Conservation (phyloP, 2,888 invertebrate genomes). For the Proisotoma minuta region DNA sequence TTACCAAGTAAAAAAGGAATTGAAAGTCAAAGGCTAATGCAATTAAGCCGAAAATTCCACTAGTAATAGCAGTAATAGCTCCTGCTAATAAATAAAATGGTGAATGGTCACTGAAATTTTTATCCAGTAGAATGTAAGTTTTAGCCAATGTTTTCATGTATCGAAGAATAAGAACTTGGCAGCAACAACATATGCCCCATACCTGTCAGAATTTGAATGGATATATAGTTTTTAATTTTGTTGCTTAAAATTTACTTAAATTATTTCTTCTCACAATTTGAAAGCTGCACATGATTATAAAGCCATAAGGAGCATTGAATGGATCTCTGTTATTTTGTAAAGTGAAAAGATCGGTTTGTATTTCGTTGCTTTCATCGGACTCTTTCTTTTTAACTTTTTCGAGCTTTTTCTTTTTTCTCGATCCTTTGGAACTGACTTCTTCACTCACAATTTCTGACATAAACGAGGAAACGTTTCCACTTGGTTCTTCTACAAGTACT, state of each 20-base stretch:
- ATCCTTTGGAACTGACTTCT: not conserved
- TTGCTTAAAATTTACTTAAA: not conserved
- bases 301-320: not conserved
- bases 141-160: not conserved
- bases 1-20: not conserved
- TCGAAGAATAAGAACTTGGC: not conserved
- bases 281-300: not conserved
- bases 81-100: not conserved
- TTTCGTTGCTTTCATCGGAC: no score
- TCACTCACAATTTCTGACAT: not conserved
- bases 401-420: not conserved
- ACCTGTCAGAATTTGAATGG: not conserved
- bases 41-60: not conserved
- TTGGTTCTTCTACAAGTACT: not conserved
- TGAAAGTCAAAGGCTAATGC: not conserved
- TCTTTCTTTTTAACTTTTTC: no score
- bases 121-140: not conserved
- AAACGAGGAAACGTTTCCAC: not conserved
- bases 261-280: not conserved
- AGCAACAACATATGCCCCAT: not conserved
- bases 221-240: not conserved
- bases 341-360: not conserved
- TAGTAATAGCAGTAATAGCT: not conserved
- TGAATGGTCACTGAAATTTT: not conserved
- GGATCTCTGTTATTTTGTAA: no score